Percentiles rank a stretch among this genome's conserved stretches.
phyloP scores from a whole-genome alignment of 1,140 invertebrate species.

The Camponotus vicinus region DNA sequence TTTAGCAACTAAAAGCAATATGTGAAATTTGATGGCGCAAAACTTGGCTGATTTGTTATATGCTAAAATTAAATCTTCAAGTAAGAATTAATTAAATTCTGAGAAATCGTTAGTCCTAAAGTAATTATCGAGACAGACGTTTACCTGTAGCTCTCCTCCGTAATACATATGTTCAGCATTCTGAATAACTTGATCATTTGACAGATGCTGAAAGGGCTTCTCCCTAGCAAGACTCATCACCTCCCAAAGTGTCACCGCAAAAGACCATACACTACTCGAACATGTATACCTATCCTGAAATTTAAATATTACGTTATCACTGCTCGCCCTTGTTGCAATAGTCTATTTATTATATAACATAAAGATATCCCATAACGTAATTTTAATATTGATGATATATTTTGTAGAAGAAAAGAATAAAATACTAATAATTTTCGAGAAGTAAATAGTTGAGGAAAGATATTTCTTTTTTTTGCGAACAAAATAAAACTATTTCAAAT shows the following conservation, averaged over 20 bases:
- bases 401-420: background rate
- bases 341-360: background rate
- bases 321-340: background rate
- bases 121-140: background rate
- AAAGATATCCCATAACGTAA: background rate
- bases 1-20: background rate
- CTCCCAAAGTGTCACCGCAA: conserved; percentile 91
- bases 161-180: conserved; percentile 91
- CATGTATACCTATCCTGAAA: conserved; percentile 90
- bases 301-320: conserved; percentile 50
- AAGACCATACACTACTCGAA: conserved; percentile 90
- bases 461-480: background rate
- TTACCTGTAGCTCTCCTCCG: conserved; percentile 88
- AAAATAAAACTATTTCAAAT: background rate
- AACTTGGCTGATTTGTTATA: background rate
- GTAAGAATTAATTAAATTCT: background rate
- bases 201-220: conserved; percentile 90
- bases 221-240: conserved; percentile 91
- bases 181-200: conserved; percentile 92
- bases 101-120: background rate
- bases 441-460: background rate
- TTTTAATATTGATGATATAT: background rate
- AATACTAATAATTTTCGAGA: background rate
- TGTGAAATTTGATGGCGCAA: background rate
- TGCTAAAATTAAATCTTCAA: conserved; percentile 1